phyloP scores from a whole-genome alignment of 1,140 invertebrate genomes.

The Saccostrea echinata region DNA sequence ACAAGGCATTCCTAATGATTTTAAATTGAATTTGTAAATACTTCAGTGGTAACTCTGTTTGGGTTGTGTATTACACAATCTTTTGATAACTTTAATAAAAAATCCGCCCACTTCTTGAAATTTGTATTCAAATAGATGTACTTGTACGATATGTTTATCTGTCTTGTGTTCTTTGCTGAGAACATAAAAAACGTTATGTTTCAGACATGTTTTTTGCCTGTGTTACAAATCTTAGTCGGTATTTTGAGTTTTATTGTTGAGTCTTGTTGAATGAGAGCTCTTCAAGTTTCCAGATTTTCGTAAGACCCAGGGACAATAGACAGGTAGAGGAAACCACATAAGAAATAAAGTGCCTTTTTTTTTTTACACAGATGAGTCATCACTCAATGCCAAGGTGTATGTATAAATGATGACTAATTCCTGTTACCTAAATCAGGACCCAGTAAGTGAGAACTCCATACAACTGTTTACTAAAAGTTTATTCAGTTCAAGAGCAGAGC shows the following conservation, averaged over 20 bases:
- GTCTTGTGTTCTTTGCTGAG: background rate
- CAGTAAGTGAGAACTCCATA: background rate
- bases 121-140: background rate
- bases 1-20: background rate
- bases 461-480: constrained; percentile 31
- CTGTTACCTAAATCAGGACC: constrained; percentile 18
- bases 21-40: background rate
- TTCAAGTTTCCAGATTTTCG: background rate
- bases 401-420: constrained; percentile 18
- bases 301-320: background rate
- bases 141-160: constrained; percentile 1
- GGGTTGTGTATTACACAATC: background rate
- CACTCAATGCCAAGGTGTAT: background rate
- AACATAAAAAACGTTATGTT: background rate
- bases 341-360: background rate
- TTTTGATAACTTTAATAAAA: background rate
- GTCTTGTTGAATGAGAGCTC: background rate
- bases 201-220: background rate
- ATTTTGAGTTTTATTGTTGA: constrained; percentile 1
- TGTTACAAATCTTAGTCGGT: background rate
- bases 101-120: background rate
- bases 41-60: background rate
- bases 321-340: background rate
- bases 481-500: constrained; percentile 20
- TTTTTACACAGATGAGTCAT: background rate